Conservation (phyloP, 2,113 vertebrate species). For the Anser brachyrhynchus region DNA sequence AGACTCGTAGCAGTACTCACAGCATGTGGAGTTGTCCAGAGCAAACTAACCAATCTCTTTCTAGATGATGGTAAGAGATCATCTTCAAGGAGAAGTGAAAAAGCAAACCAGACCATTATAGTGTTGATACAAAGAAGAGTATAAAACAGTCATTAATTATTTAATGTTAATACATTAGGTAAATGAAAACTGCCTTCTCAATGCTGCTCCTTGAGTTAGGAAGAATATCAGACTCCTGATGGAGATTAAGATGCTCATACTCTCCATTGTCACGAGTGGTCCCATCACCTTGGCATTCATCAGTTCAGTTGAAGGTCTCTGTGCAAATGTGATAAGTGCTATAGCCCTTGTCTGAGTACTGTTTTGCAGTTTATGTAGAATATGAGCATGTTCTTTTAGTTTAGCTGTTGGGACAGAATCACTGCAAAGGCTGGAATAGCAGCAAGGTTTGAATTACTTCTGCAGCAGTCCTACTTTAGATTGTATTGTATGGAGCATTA, state of each 20-base stretch:
- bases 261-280: neutral
- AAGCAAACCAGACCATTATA: neutral
- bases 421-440: neutral
- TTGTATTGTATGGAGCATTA: neutral
- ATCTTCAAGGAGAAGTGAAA: neutral
- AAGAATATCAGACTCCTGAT: neutral
- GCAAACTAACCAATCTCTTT: neutral
- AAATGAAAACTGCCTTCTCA: neutral
- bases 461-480: neutral
- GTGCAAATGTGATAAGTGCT: neutral
- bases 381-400: neutral
- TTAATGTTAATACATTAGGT: neutral
- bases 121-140: neutral
- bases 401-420: neutral
- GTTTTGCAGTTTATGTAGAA: neutral
- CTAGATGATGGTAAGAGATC: neutral
- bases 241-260: neutral
- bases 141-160: neutral
- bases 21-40: neutral
- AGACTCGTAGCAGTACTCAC: neutral
- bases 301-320: neutral
- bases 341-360: neutral
- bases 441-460: neutral
- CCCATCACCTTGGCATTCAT: neutral
- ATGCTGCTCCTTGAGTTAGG: neutral